Evolutionary conservation across 2,888 invertebrate genomes (phyloP), one percentile per base, ranked within the genome.

Genomic region (Slavum lentiscoides): DNA sequence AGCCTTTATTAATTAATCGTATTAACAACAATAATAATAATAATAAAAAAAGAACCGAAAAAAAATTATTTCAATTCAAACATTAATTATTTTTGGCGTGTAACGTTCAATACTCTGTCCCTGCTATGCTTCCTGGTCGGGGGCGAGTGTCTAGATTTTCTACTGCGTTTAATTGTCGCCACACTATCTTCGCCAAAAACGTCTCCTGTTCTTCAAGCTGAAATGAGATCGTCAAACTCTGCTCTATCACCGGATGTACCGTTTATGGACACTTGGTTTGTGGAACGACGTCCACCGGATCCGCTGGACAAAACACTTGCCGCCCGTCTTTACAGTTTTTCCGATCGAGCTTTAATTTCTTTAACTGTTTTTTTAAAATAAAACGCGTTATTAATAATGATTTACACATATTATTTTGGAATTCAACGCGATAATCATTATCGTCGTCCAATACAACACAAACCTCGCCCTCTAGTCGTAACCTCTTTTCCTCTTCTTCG

Each of bases 201-300:
- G 85, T 97, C 96, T 0, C 97, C 97, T 0, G 97, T 97, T 82
- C 97, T 88, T 74, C 97, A 87, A 0, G 97, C 97, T 0, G 97
- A 97, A 86, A 97, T 97, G 84, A 97, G 89, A 87, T 97, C 97
- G 86, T 97, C 97, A 87, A 97, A 97, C 87, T 97, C 97, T 13
- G 97, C 84, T 80, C 85, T 85, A 53, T 84, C 84, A 15, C 82
- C 84, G 19, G 70, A 81, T n/a, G 82, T 83, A 21, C 82, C 83
- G 62, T 83, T 82, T 13, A 82, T 43, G 39, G 82, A 76, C 13
- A 82, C 82, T 64, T 74, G 70, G 19, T 72, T 81, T 9, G 49
- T 39, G 0, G 58, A 9, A 58, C 66, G 64, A 43, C 80, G 80
- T 30, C 70, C 17, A 17, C 55, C 17, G 23, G 80, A 72, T 58